Evolutionary conservation across 2,888 invertebrate genomes (phyloP).

Genomic region (Lissonota sp.): DNA sequence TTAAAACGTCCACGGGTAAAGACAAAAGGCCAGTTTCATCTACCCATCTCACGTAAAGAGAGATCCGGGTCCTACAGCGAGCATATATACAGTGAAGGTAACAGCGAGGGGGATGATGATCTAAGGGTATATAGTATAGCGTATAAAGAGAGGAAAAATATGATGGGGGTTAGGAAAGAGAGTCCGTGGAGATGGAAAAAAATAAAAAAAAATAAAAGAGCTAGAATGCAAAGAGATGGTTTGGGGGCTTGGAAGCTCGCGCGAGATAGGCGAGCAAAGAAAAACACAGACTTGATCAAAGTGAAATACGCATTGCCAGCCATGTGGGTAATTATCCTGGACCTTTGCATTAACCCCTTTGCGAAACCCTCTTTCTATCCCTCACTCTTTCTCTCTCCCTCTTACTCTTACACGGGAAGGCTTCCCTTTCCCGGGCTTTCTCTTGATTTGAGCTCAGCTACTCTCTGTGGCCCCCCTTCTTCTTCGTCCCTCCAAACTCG

Average conservation of each 20-base stretch:
- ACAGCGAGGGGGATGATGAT: slow-evolving; percentile 72
- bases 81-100: slow-evolving; percentile 15
- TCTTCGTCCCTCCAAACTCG: background rate
- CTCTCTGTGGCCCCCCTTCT: slow-evolving; percentile 55
- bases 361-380: slow-evolving; percentile 54
- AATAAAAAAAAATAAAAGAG: slow-evolving; percentile 62
- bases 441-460: slow-evolving; percentile 58
- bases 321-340: slow-evolving; percentile 84
- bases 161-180: slow-evolving; percentile 55
- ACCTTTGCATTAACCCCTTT: slow-evolving; percentile 82
- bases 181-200: slow-evolving; percentile 33
- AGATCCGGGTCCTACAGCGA: slow-evolving; percentile 52
- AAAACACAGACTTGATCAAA: slow-evolving; percentile 84
- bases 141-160: slow-evolving; percentile 63
- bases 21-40: slow-evolving; percentile 80
- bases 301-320: slow-evolving; percentile 82
- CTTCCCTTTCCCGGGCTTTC: slow-evolving; percentile 57
- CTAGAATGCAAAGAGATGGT: slow-evolving; percentile 44
- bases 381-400: slow-evolving; percentile 54
- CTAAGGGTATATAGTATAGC: slow-evolving; percentile 73
- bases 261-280: slow-evolving; percentile 82
- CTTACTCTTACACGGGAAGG: slow-evolving; percentile 44
- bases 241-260: slow-evolving; percentile 39
- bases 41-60: slow-evolving; percentile 69
- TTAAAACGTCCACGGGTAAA: slow-evolving; percentile 81